Evolutionary conservation across 2,113 vertebrate genomes (phyloP).

Genomic region (Stomatorhinus ivindoensis): DNA sequence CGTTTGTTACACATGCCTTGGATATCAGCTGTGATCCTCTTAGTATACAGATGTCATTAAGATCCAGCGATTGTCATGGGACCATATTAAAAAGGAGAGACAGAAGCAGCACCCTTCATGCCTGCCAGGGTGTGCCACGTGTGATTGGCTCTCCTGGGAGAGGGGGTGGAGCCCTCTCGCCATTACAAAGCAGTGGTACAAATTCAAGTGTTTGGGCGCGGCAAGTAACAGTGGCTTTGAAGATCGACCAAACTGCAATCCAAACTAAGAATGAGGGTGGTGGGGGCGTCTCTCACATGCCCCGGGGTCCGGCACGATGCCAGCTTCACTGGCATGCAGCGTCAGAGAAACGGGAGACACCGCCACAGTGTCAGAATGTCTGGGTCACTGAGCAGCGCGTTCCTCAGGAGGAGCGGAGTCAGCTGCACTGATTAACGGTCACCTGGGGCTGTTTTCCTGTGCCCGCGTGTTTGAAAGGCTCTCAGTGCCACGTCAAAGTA

Average conservation of each 20-base stretch:
- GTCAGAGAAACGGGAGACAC: neutral
- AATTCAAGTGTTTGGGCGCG: neutral
- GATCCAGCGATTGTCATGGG: neutral
- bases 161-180: neutral
- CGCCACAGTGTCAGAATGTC: neutral
- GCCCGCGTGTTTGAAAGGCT: neutral
- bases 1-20: neutral
- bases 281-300: neutral
- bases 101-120: neutral
- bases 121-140: neutral
- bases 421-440: neutral
- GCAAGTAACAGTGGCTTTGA: neutral
- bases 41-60: neutral
- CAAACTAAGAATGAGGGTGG: neutral
- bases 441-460: neutral
- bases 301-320: neutral
- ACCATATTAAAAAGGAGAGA: neutral
- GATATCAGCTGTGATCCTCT: neutral
- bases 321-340: neutral
- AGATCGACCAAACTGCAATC: neutral
- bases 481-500: slow-evolving; percentile 26
- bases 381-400: neutral
- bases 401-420: neutral
- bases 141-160: neutral
- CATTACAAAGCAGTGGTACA: neutral